Percentiles rank a stretch among this genome's conserved stretches.
These are phyloP conservation scores for Brachystomella parvula DNA, from an alignment of 1,140 invertebrate species.

Conservation along the genomic window DNA sequence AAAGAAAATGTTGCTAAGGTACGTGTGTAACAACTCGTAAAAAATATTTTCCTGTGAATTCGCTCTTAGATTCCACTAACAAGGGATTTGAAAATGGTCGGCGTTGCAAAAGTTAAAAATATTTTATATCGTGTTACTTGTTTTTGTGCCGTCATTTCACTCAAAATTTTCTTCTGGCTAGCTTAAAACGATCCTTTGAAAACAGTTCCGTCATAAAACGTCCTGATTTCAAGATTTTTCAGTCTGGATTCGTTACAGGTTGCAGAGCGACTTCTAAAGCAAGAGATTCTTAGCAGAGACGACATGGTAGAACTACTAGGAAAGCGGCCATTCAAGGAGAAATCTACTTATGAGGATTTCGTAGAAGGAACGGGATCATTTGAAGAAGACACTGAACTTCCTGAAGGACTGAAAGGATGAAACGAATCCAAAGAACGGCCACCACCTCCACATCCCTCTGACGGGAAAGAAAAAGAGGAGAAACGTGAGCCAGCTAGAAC, in stretches of 20 bases:
- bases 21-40: constrained; percentile 23
- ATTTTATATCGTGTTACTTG: too few species aligned
- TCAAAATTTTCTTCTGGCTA: too few species aligned
- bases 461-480: background rate
- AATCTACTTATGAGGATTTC: constrained; percentile 99
- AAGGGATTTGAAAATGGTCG: too few species aligned
- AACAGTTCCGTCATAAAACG: too few species aligned
- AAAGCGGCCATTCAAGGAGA: constrained; percentile 90
- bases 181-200: too few species aligned
- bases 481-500: background rate
- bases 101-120: too few species aligned
- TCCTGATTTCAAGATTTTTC: background rate
- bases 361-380: constrained; percentile 97
- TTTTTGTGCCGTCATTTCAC: too few species aligned
- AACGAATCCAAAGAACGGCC: constrained; percentile 55
- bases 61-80: background rate
- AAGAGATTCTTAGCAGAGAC: constrained; percentile 90
- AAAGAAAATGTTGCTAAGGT: constrained; percentile 83
- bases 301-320: constrained; percentile 98
- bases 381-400: constrained; percentile 90
- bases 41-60: background rate
- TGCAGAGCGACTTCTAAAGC: constrained; percentile 84
- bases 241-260: constrained; percentile 52
- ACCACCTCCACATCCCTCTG: too few species aligned
- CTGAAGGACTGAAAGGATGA: constrained; percentile 93